phyloP scores from a whole-genome alignment of 2,888 invertebrate species.

The Clepsis dumicolana region DNA sequence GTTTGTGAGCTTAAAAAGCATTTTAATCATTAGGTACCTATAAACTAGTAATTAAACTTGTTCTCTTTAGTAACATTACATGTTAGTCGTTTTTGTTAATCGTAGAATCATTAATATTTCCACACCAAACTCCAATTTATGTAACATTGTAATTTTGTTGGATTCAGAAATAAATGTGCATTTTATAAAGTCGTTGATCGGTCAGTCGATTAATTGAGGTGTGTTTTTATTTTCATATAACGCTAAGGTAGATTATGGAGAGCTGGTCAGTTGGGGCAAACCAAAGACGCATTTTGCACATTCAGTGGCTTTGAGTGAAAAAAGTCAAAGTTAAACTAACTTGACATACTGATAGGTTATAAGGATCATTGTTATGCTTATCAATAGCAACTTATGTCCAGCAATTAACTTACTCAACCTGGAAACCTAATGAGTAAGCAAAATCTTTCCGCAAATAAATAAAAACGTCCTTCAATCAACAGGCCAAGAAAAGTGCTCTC shows the following conservation, averaged over 20 bases:
- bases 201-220: slow-evolving; percentile 13
- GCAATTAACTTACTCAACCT: too few species aligned
- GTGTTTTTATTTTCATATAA: too few species aligned
- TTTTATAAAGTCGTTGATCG: slow-evolving; percentile 8
- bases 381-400: too few species aligned
- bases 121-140: background rate
- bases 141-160: slow-evolving; percentile 7
- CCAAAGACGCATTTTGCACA: too few species aligned
- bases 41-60: background rate
- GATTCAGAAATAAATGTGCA: slow-evolving; percentile 11
- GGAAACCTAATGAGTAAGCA: too few species aligned
- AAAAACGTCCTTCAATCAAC: background rate
- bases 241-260: too few species aligned
- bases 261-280: too few species aligned
- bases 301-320: too few species aligned
- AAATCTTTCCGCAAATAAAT: background rate
- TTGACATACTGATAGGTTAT: too few species aligned
- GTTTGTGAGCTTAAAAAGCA: background rate
- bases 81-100: background rate
- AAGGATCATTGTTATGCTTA: too few species aligned
- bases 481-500: slow-evolving; percentile 1
- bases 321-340: too few species aligned
- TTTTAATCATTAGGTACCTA: background rate
- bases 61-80: background rate
- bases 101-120: slow-evolving; percentile 13